Base-by-base conservation (phyloP, 2,113 vertebrate species). In the Sinocyclocheilus grahami region DNA sequence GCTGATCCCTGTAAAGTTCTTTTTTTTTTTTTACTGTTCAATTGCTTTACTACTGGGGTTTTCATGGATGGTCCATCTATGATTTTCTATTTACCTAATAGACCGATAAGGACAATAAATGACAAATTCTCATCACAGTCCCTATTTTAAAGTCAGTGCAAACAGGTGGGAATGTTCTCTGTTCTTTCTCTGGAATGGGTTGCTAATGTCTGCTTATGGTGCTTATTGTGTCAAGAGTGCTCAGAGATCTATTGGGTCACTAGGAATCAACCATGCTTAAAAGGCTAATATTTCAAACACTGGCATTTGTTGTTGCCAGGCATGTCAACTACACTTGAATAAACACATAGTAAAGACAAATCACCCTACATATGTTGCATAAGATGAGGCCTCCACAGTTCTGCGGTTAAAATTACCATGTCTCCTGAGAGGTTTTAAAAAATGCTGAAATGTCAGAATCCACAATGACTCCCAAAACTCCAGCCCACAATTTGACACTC, bases 311-410 rank as follows among this genome's bases (percentile, higher is more conserved):
- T 65, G 69, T 82, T 62, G 14, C 79, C 39, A 82, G 65, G 79
- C 58, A 82, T 86, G 71, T 74, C 39, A 86, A 75, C 60, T 76
- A 82, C 39, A 76, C 55, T 67, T 82, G 58, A 82, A 58, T 69
- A 76, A 81, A 82, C 42, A 82, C 13, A 82, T 60, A 58, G 27
- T 55, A 46, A 76, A 72, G 72, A 83, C 60, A 83, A 39, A 78
- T 69, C 60, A 46, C 30, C 76, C 78, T 77, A 77, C 46, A 48
- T 83, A 78, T 63, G 39, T 83, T 67, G 30, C 42, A 82, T 82
- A 58, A 86, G 65, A 67, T 74, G 55, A 77, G 80, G 53, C 58
- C 62, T 87, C 37, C 30, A 53, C 18, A 42, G 39, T 24, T 22
- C 27, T 62, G 37, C 1, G 20, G 67, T 76, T 83, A 69, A 77